Base-by-base conservation (phyloP, 1,140 invertebrate species). In the Amphibalanus amphitrite region DNA sequence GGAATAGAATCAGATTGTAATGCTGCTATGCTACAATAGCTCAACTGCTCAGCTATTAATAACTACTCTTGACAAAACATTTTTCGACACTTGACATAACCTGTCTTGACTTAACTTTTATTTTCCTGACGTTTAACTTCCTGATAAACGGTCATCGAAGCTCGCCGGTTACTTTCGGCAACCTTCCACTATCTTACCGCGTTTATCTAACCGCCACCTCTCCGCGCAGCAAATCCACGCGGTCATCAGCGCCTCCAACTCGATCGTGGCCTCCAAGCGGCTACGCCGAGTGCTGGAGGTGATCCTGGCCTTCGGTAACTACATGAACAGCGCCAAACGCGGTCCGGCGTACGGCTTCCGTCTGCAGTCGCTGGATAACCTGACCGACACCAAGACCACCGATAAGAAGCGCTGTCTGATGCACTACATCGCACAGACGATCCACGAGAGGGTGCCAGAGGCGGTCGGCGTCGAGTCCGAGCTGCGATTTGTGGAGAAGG, bases 301-400 rank as follows among this genome's bases (percentile, higher is more conserved):
- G 72, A 94, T 99, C 78, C 82, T 99, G 71, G 95, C 96, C 8
- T 96, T 99, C 82, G 97, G 97, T 40, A 99, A 99, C 82, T 99
- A 98, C 80, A 85, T 99, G 81, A 99, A 99, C 80, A 96, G 93
- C 79, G 90, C 90, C 75, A 96, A 95, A 80, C 85, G 95, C 40
- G 96, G 95, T 3, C 93, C 94, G 0, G 96, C 94, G 0, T 99
- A 99, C 81, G 97, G 97, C 10, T 99, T 99, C 78, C 98, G 97
- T 80, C 82, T 99, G 68, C 93, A 97, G 80, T 95, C 91, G 76
- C 83, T 99, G 72, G 96, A 99, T 79, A 92, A 93, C 69, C 81
- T 98, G 28, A 83, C 92, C 76, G 95, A 98, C 78, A 96, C 93
- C 0, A 98, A 97, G 81, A 93, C 93, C 23, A 89, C 89, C 0